Percentiles rank a stretch among this genome's conserved stretches.
phyloP scores from a whole-genome alignment of 2,888 invertebrate genomes.

The Punctoribates punctum region DNA sequence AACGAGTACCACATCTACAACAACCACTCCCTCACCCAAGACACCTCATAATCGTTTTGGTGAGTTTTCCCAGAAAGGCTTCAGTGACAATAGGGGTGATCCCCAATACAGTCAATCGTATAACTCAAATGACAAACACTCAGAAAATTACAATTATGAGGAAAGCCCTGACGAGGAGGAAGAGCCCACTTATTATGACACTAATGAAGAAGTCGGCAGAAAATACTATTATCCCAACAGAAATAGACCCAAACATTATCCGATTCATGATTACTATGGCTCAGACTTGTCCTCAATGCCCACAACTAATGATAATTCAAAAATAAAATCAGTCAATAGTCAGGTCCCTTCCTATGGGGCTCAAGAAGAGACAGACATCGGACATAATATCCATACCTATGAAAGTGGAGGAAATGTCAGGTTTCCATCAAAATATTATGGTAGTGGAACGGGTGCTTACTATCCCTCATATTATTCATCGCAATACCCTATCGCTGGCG shows the following conservation, averaged over 20 bases:
- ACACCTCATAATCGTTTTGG: background rate
- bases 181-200: background rate
- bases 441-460: background rate
- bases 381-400: background rate
- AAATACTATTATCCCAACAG: background rate
- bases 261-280: background rate
- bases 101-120: too few relatives aligned
- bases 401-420: background rate
- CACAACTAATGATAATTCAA: background rate
- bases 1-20: background rate
- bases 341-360: background rate
- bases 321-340: background rate
- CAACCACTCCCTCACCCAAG: background rate
- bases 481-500: background rate
- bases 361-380: background rate
- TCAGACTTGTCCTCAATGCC: constrained; percentile 13
- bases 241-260: background rate
- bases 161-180: background rate
- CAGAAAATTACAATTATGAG: background rate
- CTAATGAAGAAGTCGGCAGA: background rate
- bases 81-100: background rate
- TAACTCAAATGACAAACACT: background rate
- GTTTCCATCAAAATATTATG: background rate
- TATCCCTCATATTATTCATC: background rate
- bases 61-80: background rate